Percentiles rank a stretch among this genome's conserved stretches.
Evolutionary conservation across 2,888 invertebrate species (phyloP).

Genomic region (Malachius bipustulatus): DNA sequence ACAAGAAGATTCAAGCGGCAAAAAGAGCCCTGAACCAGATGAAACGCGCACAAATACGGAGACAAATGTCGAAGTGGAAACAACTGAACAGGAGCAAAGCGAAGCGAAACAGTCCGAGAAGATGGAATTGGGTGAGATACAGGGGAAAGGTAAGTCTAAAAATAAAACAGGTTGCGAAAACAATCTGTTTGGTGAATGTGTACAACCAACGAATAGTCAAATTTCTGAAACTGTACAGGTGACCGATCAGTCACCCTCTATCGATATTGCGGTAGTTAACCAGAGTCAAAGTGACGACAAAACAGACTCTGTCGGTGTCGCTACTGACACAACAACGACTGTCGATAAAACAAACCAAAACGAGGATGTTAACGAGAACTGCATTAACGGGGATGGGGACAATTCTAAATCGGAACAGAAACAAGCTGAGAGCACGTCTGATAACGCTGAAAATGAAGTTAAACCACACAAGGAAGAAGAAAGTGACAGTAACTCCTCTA

Average conservation of each 20-base stretch:
- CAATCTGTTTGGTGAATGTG: background rate
- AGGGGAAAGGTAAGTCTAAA: slow-evolving; percentile 1
- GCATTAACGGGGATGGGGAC: slow-evolving; percentile 15
- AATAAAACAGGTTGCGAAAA: background rate
- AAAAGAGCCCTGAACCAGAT: too few relatives aligned
- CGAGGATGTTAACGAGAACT: background rate
- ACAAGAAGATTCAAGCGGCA: too few relatives aligned
- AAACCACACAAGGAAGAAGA: slow-evolving; percentile 12
- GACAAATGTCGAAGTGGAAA: too few relatives aligned
- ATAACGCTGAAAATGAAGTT: slow-evolving; percentile 10
- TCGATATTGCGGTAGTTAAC: slow-evolving; percentile 29
- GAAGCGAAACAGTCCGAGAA: too few relatives aligned
- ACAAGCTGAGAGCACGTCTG: slow-evolving; percentile 8
- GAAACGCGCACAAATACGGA: too few relatives aligned
- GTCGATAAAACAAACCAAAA: too few relatives aligned
- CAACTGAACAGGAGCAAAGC: background rate
- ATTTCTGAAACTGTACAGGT: slow-evolving; percentile 35
- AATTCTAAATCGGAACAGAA: slow-evolving; percentile 9
- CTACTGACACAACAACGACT: too few relatives aligned
- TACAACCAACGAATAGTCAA: background rate
- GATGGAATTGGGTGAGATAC: background rate
- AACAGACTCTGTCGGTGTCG: slow-evolving; percentile 5
- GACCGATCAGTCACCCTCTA: slow-evolving; percentile 35
- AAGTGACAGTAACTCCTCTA: background rate
- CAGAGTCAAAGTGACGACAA: slow-evolving; percentile 13